Percentiles rank a stretch among this genome's conserved stretches.
These are phyloP conservation scores for Drosophila engyochracea DNA, from an alignment of 2,888 invertebrate species.

Conservation along the genomic window DNA sequence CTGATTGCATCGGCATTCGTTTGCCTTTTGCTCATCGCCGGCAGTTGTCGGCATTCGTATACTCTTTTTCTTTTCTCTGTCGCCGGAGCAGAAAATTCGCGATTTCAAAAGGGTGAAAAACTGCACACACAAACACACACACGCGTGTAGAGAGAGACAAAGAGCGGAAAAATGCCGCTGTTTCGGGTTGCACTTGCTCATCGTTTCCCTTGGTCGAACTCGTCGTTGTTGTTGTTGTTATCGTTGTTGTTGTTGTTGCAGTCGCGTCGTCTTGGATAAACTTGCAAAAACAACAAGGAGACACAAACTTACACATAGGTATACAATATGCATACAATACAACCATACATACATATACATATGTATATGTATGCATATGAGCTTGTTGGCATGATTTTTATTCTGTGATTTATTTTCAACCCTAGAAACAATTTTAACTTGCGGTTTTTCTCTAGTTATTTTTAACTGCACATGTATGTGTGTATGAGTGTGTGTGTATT, in stretches of 20 bases:
- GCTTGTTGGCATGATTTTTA: conserved; percentile 31
- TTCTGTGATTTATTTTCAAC: conserved; percentile 73
- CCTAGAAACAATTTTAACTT: conserved; percentile 76
- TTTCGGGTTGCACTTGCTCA: conserved; percentile 67
- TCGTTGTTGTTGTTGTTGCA: conserved; percentile 1
- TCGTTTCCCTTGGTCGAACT: conserved; percentile 55
- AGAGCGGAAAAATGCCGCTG: conserved; percentile 45
- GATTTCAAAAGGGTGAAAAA: conserved; percentile 63
- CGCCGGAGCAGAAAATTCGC: conserved; percentile 47
- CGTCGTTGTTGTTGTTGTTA: conserved; percentile 5
- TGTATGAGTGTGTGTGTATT: conserved; percentile 34
- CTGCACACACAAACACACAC: conserved; percentile 31
- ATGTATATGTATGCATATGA: neutral
- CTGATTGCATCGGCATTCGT: conserved; percentile 57
- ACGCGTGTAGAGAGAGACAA: neutral
- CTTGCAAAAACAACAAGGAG: conserved; percentile 54
- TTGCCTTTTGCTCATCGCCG: conserved; percentile 32
- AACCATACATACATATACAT: conserved; percentile 6
- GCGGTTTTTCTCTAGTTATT: conserved; percentile 68
- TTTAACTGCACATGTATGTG: conserved; percentile 47
- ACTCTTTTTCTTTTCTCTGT: conserved; percentile 49
- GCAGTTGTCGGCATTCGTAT: conserved; percentile 60
- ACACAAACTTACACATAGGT: conserved; percentile 17
- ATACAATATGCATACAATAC: neutral
- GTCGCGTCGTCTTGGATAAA: conserved; percentile 56